Conservation (phyloP, 2,113 vertebrate genomes). For the Solea senegalensis region DNA sequence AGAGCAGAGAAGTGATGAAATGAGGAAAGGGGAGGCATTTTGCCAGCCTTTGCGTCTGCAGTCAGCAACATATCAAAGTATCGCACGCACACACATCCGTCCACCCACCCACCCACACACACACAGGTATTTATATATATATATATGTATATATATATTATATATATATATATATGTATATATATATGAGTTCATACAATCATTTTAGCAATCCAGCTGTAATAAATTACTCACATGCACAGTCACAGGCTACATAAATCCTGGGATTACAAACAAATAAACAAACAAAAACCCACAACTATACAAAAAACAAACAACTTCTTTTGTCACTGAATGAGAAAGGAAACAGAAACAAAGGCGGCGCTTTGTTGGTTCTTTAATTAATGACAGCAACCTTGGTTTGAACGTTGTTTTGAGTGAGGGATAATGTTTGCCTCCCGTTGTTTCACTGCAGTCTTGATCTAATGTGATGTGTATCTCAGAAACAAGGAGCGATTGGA, state of each 20-base stretch:
- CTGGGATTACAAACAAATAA: neutral
- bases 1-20: conserved; percentile 32
- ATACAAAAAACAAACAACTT: neutral
- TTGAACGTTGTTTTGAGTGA: neutral
- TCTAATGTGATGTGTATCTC: neutral
- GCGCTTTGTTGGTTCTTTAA: conserved; percentile 10
- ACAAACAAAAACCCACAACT: neutral
- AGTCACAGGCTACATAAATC: conserved; percentile 63
- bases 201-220: conserved; percentile 60
- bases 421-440: neutral
- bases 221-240: conserved; percentile 65
- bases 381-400: conserved; percentile 18
- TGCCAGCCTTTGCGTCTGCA: conserved; percentile 21
- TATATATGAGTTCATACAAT: conserved; percentile 48
- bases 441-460: neutral
- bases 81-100: neutral
- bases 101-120: conserved; percentile 13
- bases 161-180: too few species aligned
- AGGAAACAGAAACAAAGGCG: conserved; percentile 33
- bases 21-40: conserved; percentile 1
- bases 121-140: neutral
- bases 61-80: conserved; percentile 49
- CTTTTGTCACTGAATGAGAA: conserved; percentile 58
- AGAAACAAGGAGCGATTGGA: neutral
- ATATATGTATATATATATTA: too few species aligned